Evolutionary conservation across 2,113 vertebrate genomes (phyloP).

Genomic region (Phylloscopus whistleri): DNA sequence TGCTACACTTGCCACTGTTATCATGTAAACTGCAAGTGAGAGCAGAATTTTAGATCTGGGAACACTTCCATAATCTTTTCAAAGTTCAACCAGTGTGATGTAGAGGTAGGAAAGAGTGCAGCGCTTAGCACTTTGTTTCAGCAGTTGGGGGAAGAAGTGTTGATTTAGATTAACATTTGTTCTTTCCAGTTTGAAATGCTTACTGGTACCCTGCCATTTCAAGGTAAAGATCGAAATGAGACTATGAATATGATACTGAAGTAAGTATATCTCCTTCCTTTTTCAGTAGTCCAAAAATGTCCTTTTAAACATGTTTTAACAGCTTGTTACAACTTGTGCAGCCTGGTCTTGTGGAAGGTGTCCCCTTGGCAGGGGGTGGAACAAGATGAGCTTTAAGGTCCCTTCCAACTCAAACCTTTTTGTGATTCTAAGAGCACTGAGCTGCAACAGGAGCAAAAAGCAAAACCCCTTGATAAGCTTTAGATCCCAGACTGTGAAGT

Average conservation of each 20-base stretch:
- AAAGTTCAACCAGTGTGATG: neutral
- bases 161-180: constrained; percentile 55
- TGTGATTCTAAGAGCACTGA: neutral
- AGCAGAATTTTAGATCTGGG: neutral
- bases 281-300: neutral
- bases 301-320: neutral
- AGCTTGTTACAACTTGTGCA: neutral
- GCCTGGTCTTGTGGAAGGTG: neutral
- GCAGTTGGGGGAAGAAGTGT: neutral
- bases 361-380: neutral
- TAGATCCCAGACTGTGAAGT: neutral
- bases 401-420: neutral
- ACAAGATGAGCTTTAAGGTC: neutral
- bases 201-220: constrained; percentile 94
- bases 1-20: neutral
- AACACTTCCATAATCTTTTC: neutral
- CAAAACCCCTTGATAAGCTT: neutral
- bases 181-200: constrained; percentile 93
- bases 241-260: constrained; percentile 99
- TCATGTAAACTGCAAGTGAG: neutral
- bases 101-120: neutral
- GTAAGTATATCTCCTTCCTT: constrained; percentile 78
- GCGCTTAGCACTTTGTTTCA: neutral
- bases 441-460: neutral
- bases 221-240: constrained; percentile 97